Evolutionary conservation across 2,888 invertebrate genomes (phyloP).

Genomic region (Leuctra nigra): DNA sequence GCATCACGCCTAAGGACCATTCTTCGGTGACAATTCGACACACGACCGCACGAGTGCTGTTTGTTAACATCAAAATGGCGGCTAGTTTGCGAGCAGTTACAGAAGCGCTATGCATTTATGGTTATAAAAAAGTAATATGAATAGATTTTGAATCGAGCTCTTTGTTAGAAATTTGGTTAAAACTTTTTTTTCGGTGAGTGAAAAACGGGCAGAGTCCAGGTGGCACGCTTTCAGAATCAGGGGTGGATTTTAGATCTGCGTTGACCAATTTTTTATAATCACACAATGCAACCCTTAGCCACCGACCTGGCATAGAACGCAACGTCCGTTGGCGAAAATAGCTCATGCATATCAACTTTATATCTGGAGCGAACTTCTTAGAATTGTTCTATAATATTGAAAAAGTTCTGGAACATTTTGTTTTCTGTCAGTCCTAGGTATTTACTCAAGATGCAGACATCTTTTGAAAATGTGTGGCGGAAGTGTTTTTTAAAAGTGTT

Average conservation of each 20-base stretch:
- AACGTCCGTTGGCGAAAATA: no score
- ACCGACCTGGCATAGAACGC: no score
- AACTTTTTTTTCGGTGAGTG: background rate
- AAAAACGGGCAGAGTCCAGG: background rate
- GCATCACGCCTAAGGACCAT: slow-evolving; percentile 4
- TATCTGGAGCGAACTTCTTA: no score
- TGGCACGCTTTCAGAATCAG: background rate
- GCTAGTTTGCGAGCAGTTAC: slow-evolving; percentile 8
- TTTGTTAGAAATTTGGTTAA: background rate
- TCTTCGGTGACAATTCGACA: background rate
- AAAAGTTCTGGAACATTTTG: no score
- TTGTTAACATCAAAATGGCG: slow-evolving; percentile 6
- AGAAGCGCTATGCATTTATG: background rate
- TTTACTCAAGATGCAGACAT: no score
- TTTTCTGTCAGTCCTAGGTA: no score
- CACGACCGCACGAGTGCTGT: background rate
- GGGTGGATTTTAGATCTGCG: slow-evolving; percentile 9
- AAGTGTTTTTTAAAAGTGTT: slow-evolving; percentile 12
- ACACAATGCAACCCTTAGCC: no score
- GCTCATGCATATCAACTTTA: no score
- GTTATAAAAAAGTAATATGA: slow-evolving; percentile 5
- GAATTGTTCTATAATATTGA: no score
- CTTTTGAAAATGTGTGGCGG: no score
- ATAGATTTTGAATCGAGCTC: background rate
- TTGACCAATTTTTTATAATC: slow-evolving; percentile 5